A percentile compares a stretch with the other conserved stretches of the same genome.
Evolutionary conservation across 2,113 vertebrate genomes (phyloP).

Genomic region (Pomatorhinus ruficollis): DNA sequence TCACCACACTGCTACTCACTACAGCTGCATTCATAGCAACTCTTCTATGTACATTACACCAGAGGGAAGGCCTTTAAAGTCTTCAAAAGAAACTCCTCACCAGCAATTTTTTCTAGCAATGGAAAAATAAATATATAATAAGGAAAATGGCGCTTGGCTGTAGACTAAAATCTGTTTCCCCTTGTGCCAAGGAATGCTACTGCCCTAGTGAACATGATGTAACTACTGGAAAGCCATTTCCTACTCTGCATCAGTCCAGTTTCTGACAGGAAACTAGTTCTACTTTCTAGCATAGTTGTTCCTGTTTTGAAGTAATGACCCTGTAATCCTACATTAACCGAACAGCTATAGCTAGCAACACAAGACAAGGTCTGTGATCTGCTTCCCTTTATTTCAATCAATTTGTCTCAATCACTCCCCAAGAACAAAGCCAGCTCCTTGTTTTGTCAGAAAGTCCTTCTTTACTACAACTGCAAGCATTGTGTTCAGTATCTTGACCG

Average conservation of each 20-base stretch:
- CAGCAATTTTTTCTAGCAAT: background rate
- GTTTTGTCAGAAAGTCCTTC: background rate
- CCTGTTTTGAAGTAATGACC: background rate
- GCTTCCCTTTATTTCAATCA: slow-evolving; percentile 29
- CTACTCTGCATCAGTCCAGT: background rate
- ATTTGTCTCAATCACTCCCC: background rate
- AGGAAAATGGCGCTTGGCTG: background rate
- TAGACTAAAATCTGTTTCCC: background rate
- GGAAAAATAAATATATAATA: background rate
- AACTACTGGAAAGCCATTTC: background rate
- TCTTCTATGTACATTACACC: background rate
- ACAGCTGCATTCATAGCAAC: background rate
- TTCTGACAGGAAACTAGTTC: background rate
- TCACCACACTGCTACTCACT: background rate
- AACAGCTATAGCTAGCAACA: background rate
- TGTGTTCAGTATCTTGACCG: background rate
- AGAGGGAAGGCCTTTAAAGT: background rate
- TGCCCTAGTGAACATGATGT: background rate
- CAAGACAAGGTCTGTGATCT: background rate
- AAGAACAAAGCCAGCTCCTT: background rate
- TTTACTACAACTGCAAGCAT: background rate
- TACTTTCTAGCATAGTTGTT: background rate
- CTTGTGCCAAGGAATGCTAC: background rate
- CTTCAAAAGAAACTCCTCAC: background rate
- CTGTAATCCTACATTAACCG: background rate